These are phyloP conservation scores for Xestoiulus laeticollis DNA, from an alignment of 2,888 invertebrate species.

Conservation along the genomic window DNA sequence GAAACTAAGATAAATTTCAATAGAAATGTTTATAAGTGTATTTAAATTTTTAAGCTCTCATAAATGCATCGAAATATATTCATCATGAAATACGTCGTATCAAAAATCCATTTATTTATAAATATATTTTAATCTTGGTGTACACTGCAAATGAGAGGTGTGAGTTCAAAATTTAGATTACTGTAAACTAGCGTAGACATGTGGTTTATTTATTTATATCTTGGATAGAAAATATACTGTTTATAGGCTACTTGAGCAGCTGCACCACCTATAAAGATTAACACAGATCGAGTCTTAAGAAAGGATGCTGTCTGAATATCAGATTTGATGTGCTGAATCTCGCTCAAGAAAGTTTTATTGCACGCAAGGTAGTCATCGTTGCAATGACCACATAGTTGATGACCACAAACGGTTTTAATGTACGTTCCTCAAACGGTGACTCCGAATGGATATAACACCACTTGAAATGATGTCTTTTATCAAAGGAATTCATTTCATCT, in stretches of 20 bases:
- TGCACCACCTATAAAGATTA: background rate
- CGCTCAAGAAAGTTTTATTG: background rate
- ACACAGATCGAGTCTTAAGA: background rate
- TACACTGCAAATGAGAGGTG: no score
- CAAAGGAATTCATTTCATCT: background rate
- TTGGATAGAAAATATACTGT: no score
- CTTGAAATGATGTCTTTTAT: background rate
- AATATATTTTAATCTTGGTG: no score
- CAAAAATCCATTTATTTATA: no score
- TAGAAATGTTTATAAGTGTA: no score
- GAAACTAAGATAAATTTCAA: no score
- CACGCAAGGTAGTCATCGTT: constrained; percentile 5
- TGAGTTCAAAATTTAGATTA: no score
- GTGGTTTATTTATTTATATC: no score
- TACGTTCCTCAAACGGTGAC: background rate
- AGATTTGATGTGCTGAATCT: background rate
- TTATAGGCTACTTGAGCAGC: background rate
- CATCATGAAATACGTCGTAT: no score
- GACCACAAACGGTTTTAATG: constrained; percentile 17
- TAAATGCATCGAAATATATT: no score
- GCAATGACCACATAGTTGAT: constrained; percentile 20
- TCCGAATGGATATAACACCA: background rate
- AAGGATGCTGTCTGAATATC: constrained; percentile 5
- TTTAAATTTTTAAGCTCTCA: no score
- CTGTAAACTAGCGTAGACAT: no score